A percentile compares a stretch with the other conserved stretches of the same genome.
Conservation (phyloP, 2,888 invertebrate species). For the Aphidoletes aphidimyza region DNA sequence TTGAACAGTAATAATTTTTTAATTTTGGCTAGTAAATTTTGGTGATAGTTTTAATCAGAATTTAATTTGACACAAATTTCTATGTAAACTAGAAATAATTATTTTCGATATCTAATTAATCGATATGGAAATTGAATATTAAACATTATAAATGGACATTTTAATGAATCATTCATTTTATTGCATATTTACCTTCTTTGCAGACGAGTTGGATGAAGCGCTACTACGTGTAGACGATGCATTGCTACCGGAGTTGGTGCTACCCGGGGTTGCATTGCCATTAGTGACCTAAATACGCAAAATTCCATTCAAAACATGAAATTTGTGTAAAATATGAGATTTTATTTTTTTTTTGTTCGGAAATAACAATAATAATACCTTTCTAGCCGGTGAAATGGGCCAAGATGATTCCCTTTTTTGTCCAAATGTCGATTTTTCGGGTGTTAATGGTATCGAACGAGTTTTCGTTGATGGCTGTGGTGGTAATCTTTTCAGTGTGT, state of each 20-base stretch:
- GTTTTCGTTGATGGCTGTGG: background rate
- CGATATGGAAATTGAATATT: background rate
- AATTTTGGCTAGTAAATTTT: too few relatives aligned
- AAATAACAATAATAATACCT: too few relatives aligned
- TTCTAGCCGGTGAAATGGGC: background rate
- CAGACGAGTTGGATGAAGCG: slow-evolving; percentile 6
- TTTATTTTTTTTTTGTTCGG: too few relatives aligned
- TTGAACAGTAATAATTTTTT: background rate
- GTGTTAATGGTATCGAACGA: background rate
- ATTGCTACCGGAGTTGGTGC: background rate
- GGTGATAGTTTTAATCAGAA: too few relatives aligned
- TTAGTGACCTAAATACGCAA: background rate
- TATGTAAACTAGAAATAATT: too few relatives aligned
- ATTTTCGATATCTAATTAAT: too few relatives aligned
- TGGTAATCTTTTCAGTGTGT: background rate
- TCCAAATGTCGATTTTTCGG: background rate
- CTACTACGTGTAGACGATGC: slow-evolving; percentile 4
- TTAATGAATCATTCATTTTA: too few relatives aligned
- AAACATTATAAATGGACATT: background rate
- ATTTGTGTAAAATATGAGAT: too few relatives aligned
- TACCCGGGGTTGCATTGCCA: too few relatives aligned
- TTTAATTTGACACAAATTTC: too few relatives aligned
- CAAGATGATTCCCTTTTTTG: background rate
- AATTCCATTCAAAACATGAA: too few relatives aligned
- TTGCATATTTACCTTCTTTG: background rate